Conservation (phyloP, 2,888 invertebrate genomes). For the Dolomedes plantarius region DNA sequence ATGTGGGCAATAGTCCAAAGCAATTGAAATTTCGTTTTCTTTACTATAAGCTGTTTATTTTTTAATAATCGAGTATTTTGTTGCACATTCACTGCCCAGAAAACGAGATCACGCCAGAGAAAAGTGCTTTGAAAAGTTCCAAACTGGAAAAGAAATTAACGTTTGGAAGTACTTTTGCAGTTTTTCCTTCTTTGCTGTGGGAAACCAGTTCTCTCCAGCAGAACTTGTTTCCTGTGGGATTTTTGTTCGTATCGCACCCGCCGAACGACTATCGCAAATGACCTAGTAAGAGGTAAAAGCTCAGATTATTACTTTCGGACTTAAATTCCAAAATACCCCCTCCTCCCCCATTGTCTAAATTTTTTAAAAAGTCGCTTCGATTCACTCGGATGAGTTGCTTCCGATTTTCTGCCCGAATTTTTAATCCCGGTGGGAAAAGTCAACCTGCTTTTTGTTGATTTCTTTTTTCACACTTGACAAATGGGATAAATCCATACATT, state of each 20-base stretch:
- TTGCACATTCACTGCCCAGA: not conserved
- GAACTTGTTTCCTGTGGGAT: conserved; percentile 50
- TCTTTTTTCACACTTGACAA: no score
- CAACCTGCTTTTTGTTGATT: no score
- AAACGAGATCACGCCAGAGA: conserved; percentile 19
- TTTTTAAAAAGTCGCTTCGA: no score
- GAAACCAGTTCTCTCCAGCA: conserved; percentile 42
- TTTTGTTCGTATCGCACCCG: conserved; percentile 22
- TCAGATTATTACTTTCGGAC: conserved; percentile 42
- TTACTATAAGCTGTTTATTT: not conserved
- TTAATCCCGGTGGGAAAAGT: no score
- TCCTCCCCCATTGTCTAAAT: not conserved
- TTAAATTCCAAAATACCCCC: not conserved
- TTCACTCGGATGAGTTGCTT: not conserved
- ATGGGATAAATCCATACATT: no score
- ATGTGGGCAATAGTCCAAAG: no score
- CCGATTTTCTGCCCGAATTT: no score
- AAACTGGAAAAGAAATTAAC: conserved; percentile 11
- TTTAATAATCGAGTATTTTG: not conserved
- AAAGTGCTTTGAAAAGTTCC: not conserved
- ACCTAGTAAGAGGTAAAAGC: conserved; percentile 50
- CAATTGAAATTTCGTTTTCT: no score
- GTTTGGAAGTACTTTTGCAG: not conserved
- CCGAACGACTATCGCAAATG: conserved; percentile 39
- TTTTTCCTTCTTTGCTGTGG: not conserved